Percentiles rank a stretch among this genome's conserved stretches.
Evolutionary conservation across 1,140 invertebrate genomes (phyloP).

Genomic region (Microplitis demolitor): DNA sequence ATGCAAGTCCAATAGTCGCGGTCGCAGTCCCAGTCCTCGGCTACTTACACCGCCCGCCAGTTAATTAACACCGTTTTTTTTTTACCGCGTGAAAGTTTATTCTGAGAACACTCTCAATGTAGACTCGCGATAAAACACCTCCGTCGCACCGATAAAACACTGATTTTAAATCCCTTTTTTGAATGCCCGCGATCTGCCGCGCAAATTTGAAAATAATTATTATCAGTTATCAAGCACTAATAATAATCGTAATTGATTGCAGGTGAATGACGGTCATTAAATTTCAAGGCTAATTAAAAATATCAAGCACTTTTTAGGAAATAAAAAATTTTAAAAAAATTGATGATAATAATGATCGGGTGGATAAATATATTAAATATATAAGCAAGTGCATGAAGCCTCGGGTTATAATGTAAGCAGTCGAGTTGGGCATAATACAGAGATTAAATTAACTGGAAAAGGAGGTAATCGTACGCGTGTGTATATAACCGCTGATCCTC

Average conservation of each 20-base stretch:
- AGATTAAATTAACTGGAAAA: conserved; percentile 25
- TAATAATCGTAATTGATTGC: not conserved
- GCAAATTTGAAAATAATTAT: too few relatives aligned
- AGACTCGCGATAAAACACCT: not conserved
- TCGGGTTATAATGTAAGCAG: not conserved
- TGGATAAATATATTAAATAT: not conserved
- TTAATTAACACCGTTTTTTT: conserved; percentile 45
- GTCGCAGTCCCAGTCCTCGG: conserved; percentile 9
- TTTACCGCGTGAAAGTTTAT: conserved; percentile 30
- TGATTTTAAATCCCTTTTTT: not conserved
- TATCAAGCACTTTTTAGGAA: too few relatives aligned
- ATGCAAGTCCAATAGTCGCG: conserved; percentile 30
- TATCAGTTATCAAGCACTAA: too few relatives aligned
- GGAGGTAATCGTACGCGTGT: conserved; percentile 6
- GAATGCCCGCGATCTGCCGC: not conserved
- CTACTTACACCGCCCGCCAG: conserved; percentile 29
- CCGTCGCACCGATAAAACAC: not conserved
- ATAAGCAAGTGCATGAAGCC: not conserved
- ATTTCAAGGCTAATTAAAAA: too few relatives aligned
- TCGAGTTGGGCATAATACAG: conserved; percentile 9
- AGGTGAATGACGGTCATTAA: too few relatives aligned
- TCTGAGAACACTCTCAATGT: conserved; percentile 15
- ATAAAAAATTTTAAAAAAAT: too few relatives aligned
- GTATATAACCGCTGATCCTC: conserved; percentile 1
- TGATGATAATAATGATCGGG: not conserved